These are phyloP conservation scores for Acromyrmex heyeri DNA, from an alignment of 1,140 invertebrate species.

Conservation along the genomic window DNA sequence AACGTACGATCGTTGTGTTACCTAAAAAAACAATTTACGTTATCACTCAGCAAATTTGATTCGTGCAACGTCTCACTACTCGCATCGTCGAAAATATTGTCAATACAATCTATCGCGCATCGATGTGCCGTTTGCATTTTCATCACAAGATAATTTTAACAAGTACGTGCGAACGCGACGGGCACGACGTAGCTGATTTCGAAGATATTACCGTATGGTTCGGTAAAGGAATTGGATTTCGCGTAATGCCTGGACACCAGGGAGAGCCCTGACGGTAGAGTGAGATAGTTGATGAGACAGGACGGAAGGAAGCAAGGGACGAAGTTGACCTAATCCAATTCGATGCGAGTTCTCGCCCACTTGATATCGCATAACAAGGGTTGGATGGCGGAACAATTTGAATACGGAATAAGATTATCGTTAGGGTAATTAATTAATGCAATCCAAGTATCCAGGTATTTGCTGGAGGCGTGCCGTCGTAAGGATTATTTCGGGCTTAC, in stretches of 20 bases:
- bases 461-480: slow-evolving; percentile 47
- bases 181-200: slow-evolving; percentile 44
- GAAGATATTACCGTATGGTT: slow-evolving; percentile 73
- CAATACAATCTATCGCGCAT: slow-evolving; percentile 26
- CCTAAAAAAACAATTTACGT: slow-evolving; percentile 51
- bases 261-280: slow-evolving; percentile 45
- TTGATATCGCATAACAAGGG: slow-evolving; percentile 78
- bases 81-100: slow-evolving; percentile 31
- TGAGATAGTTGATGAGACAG: slow-evolving; percentile 55
- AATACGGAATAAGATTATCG: slow-evolving; percentile 77
- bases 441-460: slow-evolving; percentile 73
- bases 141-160: slow-evolving; percentile 21
- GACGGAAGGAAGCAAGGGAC: slow-evolving; percentile 64
- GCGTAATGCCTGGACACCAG: slow-evolving; percentile 69
- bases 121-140: slow-evolving; percentile 22
- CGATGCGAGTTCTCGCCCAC: slow-evolving; percentile 77
- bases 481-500: slow-evolving; percentile 32
- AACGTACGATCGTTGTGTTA: slow-evolving; percentile 15
- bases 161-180: slow-evolving; percentile 49
- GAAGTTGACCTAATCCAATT: slow-evolving; percentile 78
- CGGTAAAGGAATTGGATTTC: slow-evolving; percentile 78
- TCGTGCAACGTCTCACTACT: background rate
- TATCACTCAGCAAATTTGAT: slow-evolving; percentile 44
- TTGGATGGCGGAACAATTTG: slow-evolving; percentile 75
- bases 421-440: slow-evolving; percentile 76